Evolutionary conservation across 2,113 vertebrate genomes (phyloP).

Genomic region (Thamnophis sirtalis): DNA sequence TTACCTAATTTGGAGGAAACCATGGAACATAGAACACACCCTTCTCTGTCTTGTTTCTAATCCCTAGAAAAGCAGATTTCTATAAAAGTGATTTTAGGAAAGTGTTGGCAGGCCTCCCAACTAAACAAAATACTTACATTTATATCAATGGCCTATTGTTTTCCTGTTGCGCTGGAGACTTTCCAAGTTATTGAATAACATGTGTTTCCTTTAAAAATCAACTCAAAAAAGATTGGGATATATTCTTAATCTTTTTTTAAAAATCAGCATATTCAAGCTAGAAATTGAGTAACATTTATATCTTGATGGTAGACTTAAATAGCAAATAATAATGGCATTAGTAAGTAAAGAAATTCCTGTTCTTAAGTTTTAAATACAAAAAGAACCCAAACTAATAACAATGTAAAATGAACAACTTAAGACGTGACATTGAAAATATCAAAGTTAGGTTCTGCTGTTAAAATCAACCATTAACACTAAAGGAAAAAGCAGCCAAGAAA

Average conservation of each 20-base stretch:
- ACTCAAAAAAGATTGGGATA: neutral
- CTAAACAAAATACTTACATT: neutral
- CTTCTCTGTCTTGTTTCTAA: neutral
- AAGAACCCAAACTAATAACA: neutral
- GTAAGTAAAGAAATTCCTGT: neutral
- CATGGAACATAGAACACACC: neutral
- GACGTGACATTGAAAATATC: neutral
- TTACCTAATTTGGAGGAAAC: neutral
- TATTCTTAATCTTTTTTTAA: neutral
- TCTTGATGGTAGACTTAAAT: neutral
- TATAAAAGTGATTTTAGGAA: neutral
- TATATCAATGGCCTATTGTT: neutral
- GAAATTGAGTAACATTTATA: neutral
- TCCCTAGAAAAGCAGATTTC: neutral
- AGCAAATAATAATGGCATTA: neutral
- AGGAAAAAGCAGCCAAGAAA: neutral
- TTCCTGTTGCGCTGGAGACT: neutral
- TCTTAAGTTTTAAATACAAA: neutral
- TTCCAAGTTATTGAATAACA: neutral
- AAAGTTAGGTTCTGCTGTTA: neutral
- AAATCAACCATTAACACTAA: neutral
- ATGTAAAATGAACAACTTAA: neutral
- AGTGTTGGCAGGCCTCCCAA: neutral
- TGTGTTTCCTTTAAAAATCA: neutral
- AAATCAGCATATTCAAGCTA: neutral